Base-by-base conservation (phyloP, 2,113 vertebrate genomes). In the Tursiops truncatus region DNA sequence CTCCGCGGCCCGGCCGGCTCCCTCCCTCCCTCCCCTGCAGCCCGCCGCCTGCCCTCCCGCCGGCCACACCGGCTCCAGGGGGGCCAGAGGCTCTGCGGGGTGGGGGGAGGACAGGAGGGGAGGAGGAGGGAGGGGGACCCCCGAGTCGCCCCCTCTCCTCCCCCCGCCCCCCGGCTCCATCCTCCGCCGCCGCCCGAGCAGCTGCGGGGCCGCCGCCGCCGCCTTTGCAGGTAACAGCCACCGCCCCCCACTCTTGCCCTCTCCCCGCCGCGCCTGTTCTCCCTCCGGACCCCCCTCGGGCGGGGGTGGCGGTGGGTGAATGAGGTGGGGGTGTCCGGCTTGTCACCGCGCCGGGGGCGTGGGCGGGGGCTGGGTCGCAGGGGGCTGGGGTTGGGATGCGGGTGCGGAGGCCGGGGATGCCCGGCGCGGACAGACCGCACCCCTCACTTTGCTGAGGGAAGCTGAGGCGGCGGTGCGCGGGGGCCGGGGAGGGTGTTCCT, bases 191-290 rank as follows among this genome's bases (percentile, higher is more conserved):
- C 97, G 95, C 96, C 96, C 96, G 91, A 97, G 96, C 97, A 94
- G 96, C 97, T 97, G 96, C 92, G 97, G 96, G 96, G 96, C 97
- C 82, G 97, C 92, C 96, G 82, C 94, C 97, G 84, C 97, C 97
- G 97, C 96, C 97, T 97, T 95, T 97, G 96, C 98, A 98, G 98
- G 98, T 98, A 98, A 98, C 82, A 90, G 97, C 96, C 96, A 13
- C 95, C 96, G 94, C 97, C 97, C 94, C 97, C 95, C 33, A 18
- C 93, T 56, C 91, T 38, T 60, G 76, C n/a, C 21, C 84, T 71
- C 68, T 62, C 73, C 63, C 63, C 13, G 73, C 87, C 56, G 73
- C n/a, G 31, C 58, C 96, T 3, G 28, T 25, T 8, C 23, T 38
- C 65, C 76, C 92, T 20, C n/a, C 31, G 62, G 18, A 33, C 36